phyloP scores from a whole-genome alignment of 2,888 invertebrate genomes.

The Patella caerulea region DNA sequence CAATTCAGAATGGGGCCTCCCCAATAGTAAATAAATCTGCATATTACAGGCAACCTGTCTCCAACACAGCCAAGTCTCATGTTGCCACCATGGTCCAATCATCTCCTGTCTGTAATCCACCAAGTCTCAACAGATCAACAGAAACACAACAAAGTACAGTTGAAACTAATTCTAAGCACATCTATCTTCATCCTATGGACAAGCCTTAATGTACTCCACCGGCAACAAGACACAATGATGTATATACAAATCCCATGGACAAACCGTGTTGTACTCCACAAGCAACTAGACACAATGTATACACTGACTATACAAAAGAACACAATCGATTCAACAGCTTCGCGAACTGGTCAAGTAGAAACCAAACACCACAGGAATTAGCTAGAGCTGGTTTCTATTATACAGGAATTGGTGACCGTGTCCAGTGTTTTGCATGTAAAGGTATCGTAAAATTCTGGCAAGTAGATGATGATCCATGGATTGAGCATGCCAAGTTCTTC shows the following conservation, averaged over 20 bases:
- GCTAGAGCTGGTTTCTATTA: neutral
- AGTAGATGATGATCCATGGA: neutral
- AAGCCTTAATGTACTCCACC: neutral
- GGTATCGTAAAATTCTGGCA: neutral
- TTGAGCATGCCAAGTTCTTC: neutral
- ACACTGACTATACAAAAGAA: neutral
- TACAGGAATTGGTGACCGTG: neutral
- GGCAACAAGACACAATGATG: neutral
- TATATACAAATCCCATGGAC: neutral
- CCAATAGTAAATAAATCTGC: neutral
- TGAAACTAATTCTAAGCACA: no score
- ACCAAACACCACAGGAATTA: neutral
- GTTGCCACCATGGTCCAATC: neutral
- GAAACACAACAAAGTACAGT: neutral
- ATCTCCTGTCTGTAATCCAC: neutral
- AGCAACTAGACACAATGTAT: neutral
- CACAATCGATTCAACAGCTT: neutral
- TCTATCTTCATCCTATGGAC: no score
- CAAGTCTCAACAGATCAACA: neutral
- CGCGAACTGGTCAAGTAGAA: neutral
- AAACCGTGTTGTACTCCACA: neutral
- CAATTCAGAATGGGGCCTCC: neutral
- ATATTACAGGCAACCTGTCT: neutral
- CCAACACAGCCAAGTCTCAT: neutral
- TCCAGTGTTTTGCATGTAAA: neutral